These are phyloP conservation scores for Ischnura elegans DNA, from an alignment of 2,888 invertebrate genomes.

Conservation along the genomic window DNA sequence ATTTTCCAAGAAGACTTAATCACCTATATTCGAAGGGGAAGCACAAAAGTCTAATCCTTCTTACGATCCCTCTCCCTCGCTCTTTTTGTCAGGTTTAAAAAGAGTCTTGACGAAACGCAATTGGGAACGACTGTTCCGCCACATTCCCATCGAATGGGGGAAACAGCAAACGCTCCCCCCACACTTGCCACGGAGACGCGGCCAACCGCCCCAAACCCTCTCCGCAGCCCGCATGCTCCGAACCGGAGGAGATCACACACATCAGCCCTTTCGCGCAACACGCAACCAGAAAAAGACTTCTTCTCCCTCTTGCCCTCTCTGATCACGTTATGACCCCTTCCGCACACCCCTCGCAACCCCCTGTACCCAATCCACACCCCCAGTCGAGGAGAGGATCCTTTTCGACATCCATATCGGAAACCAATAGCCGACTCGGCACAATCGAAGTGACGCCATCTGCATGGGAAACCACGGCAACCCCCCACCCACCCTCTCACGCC, in stretches of 20 bases:
- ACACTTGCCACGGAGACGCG: not conserved
- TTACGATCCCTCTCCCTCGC: too few species aligned
- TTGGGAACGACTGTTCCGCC: not conserved
- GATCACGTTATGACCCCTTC: not conserved
- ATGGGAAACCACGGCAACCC: not conserved
- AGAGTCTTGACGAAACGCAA: too few species aligned
- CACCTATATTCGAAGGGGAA: too few species aligned
- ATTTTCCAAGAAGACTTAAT: too few species aligned
- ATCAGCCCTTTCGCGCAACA: not conserved
- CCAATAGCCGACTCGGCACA: constrained; percentile 58
- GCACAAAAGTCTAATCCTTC: too few species aligned
- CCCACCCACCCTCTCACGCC: not conserved
- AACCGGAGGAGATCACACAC: not conserved
- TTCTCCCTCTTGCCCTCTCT: not conserved
- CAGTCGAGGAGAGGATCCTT: not conserved
- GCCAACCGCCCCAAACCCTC: constrained; percentile 1
- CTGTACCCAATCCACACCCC: not conserved
- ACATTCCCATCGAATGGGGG: not conserved
- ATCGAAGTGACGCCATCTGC: constrained; percentile 53
- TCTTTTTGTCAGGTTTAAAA: too few species aligned
- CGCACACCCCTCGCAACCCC: not conserved
- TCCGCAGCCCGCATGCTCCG: not conserved
- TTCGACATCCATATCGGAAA: constrained; percentile 42
- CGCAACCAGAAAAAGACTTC: not conserved
- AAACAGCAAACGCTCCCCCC: not conserved